phyloP scores from a whole-genome alignment of 2,888 invertebrate genomes.

The Agrotis clavis region DNA sequence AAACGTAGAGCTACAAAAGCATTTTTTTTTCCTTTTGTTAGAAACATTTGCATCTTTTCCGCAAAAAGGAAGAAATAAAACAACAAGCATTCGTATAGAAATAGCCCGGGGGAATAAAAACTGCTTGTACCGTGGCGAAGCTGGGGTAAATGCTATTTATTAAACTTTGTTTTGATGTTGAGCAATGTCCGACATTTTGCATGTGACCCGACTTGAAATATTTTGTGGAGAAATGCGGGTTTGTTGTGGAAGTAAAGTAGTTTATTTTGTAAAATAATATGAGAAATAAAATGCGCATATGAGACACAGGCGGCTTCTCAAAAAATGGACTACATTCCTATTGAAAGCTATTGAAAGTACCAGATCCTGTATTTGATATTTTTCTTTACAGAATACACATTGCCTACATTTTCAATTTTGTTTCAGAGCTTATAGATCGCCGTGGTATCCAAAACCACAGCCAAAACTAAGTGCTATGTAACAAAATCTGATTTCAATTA shows the following conservation, averaged over 20 bases:
- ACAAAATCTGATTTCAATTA: too few species aligned
- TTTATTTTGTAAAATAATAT: not conserved
- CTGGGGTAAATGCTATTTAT: conserved; percentile 44
- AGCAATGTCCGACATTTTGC: conserved; percentile 45
- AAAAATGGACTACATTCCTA: too few species aligned
- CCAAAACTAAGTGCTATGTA: too few species aligned
- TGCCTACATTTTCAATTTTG: too few species aligned
- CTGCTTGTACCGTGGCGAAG: conserved; percentile 5
- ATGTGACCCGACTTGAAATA: conserved; percentile 23
- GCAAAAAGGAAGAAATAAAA: conserved; percentile 23
- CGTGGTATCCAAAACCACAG: too few species aligned
- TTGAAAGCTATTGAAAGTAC: too few species aligned
- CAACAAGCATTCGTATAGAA: conserved; percentile 23
- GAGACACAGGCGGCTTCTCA: too few species aligned
- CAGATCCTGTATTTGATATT: too few species aligned
- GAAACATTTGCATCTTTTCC: conserved; percentile 27
- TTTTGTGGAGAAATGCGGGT: conserved; percentile 14
- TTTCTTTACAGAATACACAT: too few species aligned
- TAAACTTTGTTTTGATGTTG: conserved; percentile 59
- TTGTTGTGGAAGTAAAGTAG: not conserved
- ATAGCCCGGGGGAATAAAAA: conserved; percentile 49
- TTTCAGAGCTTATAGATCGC: too few species aligned
- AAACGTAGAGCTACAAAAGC: not conserved
- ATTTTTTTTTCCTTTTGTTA: not conserved
- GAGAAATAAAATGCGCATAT: too few species aligned